Conservation (phyloP, 1,140 invertebrate species). For the Pygmarrhopalites habei region DNA sequence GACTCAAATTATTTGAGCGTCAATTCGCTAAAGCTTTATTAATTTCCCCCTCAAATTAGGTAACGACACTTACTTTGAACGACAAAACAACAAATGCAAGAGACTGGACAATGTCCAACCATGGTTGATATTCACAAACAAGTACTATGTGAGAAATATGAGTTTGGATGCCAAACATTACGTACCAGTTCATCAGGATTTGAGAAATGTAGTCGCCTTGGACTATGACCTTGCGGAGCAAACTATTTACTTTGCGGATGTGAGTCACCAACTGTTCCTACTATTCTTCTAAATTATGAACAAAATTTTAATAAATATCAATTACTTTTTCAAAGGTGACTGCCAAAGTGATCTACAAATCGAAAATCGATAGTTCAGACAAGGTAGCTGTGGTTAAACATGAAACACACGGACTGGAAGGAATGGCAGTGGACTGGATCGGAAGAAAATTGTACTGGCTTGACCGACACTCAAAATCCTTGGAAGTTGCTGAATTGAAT, state of each 20-base stretch:
- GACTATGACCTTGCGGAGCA: conserved; percentile 83
- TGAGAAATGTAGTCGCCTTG: conserved; percentile 92
- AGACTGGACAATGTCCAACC: conserved; percentile 71
- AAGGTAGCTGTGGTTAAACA: conserved; percentile 83
- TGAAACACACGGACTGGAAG: conserved; percentile 89
- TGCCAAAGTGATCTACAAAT: conserved; percentile 81
- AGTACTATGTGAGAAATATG: conserved; percentile 95
- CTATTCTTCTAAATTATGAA: too few species aligned
- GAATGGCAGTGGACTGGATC: conserved; percentile 95
- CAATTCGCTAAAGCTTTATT: too few species aligned
- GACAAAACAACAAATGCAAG: conserved; percentile 81
- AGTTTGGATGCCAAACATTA: conserved; percentile 79
- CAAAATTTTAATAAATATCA: too few species aligned
- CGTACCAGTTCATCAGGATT: conserved; percentile 83
- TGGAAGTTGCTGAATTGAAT: conserved; percentile 83
- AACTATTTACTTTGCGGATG: conserved; percentile 88
- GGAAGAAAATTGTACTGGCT: conserved; percentile 94
- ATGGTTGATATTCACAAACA: conserved; percentile 94
- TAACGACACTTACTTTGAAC: conserved; percentile 83
- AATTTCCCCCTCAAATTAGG: too few species aligned
- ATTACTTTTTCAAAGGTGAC: too few species aligned
- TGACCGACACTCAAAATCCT: conserved; percentile 88
- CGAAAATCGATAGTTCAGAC: conserved; percentile 47
- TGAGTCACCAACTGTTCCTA: too few species aligned
- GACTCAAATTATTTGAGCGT: too few species aligned